phyloP scores from a whole-genome alignment of 2,797 vertebrate genomes.

The Channa striata region DNA sequence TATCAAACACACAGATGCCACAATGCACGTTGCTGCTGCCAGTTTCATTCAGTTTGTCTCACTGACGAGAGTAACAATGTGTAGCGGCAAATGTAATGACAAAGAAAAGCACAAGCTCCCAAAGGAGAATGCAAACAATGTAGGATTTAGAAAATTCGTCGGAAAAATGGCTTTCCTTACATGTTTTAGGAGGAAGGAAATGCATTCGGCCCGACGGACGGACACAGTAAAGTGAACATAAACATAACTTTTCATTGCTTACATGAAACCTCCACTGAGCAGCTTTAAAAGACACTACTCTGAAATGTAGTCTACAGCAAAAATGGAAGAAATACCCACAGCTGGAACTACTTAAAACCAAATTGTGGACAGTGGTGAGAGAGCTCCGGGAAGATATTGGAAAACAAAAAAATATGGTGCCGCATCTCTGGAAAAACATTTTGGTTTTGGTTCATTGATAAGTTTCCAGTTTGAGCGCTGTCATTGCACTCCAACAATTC shows the following conservation, averaged over 20 bases:
- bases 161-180: not conserved
- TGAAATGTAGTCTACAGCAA: constrained; percentile 14
- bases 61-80: not conserved
- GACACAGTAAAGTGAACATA: not conserved
- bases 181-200: not conserved
- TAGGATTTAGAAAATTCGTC: not conserved
- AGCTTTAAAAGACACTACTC: not conserved
- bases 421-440: constrained; percentile 48
- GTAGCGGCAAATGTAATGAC: not conserved
- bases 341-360: constrained; percentile 49
- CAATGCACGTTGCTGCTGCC: not conserved
- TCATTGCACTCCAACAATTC: constrained; percentile 13
- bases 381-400: constrained; percentile 28
- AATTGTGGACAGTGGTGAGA: constrained; percentile 37
- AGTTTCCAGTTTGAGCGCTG: constrained; percentile 27
- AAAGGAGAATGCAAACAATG: not conserved
- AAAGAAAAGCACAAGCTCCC: not conserved
- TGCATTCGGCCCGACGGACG: not conserved
- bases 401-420: constrained; percentile 34
- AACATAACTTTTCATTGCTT: not conserved
- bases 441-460: constrained; percentile 37
- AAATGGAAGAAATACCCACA: constrained; percentile 20
- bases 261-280: not conserved
- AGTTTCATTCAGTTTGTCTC: not conserved
- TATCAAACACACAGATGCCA: not conserved